phyloP scores from a whole-genome alignment of 2,113 vertebrate species.

The Chamaetylas fuelleborni region DNA sequence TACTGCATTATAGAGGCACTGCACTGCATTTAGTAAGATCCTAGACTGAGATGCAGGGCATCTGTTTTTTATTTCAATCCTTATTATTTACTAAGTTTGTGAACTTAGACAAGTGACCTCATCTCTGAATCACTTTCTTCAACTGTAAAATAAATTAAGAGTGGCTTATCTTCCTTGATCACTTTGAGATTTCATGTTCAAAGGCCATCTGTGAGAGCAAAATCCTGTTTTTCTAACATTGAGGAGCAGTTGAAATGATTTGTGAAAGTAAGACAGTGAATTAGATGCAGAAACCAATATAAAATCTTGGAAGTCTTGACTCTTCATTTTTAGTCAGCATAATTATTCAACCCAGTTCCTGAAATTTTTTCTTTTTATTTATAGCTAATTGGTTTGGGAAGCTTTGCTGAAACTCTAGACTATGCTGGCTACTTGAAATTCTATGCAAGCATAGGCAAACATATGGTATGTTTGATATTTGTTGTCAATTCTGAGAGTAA shows the following conservation, averaged over 20 bases:
- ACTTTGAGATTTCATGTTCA: conserved; percentile 16
- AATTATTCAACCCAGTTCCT: background rate
- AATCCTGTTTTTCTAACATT: conserved; percentile 5
- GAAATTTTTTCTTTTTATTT: background rate
- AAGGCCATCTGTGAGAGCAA: background rate
- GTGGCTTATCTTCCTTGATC: background rate
- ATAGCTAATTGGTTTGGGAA: background rate
- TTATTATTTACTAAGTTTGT: conserved; percentile 22
- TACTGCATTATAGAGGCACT: background rate
- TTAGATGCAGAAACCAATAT: background rate
- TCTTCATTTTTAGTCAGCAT: background rate
- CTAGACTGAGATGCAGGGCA: background rate
- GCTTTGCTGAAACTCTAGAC: background rate
- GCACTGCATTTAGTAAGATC: background rate
- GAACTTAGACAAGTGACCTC: conserved; percentile 7
- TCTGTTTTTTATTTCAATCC: conserved; percentile 13
- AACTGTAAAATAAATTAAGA: conserved; percentile 12
- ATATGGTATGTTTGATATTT: background rate
- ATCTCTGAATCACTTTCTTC: conserved; percentile 23
- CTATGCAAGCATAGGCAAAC: background rate
- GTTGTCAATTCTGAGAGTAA: background rate
- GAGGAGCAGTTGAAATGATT: background rate
- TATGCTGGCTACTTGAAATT: background rate
- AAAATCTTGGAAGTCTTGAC: background rate
- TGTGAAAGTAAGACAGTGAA: background rate